Base-by-base conservation (phyloP, 1,140 invertebrate species). In the Samia ricini region DNA sequence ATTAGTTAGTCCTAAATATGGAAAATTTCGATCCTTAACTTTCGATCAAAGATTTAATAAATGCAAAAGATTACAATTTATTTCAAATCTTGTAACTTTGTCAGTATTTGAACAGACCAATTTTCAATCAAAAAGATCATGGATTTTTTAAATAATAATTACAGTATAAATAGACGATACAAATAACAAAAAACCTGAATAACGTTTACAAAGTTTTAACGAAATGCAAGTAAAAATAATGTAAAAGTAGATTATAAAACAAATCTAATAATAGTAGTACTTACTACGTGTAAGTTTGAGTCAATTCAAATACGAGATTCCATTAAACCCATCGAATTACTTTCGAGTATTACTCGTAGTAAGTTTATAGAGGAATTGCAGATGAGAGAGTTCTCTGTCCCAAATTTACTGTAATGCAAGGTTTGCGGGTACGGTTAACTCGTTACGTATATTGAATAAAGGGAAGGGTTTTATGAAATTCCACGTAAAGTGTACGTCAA, bases 361-460 rank as follows among this genome's bases (percentile, higher is more conserved):
- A 42, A 42, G 33, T 42, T 42, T 42, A 42, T 15, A 42, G 7
- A 42, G 33, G 33, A 42, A 42, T 42, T 42, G 33, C 33, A 42
- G 33, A 42, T 42, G 33, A 42, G 33, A 42, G 33, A 42, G 33
- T 12, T 42, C 33, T 42, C 33, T 42, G 33, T 42, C 33, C 33
- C 33, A 42, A 42, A 42, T 42, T 57, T 22, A 52, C 51, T 22
- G 51, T 52, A 52, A 52, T 21, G 22, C 22, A 51, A 20, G 50
- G 19, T 52, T 54, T 60, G 58, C 42, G 72, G 72, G 72, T 56
- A 64, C 64, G 58, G 55, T 68, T 71, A 71, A 58, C 64, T 69
- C 64, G 62, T 71, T 66, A 70, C 7, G 56, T 66, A 65, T 72
- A 78, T 78, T 73, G 54, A 68, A 78, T 78, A 78, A 77, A 66